Base-by-base conservation (phyloP, 2,113 vertebrate species). In the Hydrochoerus hydrochaeris region DNA sequence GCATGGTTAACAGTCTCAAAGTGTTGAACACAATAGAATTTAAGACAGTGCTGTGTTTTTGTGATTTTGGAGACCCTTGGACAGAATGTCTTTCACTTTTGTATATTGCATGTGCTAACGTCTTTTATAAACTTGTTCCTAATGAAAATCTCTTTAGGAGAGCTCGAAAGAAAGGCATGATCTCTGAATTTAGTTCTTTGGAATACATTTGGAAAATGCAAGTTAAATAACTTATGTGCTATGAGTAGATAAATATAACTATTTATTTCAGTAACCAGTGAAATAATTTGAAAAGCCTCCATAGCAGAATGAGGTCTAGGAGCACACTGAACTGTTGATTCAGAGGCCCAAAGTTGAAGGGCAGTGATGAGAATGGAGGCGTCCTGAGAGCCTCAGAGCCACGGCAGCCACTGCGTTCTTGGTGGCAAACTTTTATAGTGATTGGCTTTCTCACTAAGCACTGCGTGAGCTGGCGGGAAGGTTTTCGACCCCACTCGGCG, bases 311-410 rank as follows among this genome's bases (percentile, higher is more conserved):
- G 20, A 46, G 14, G 60, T 80, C 84, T 22, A 30, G 14, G 14
- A 41, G 16, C 41, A 26, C 7, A 3, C 16, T 38, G 14, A 0
- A 13, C 17, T n/a, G 32, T n/a, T 7, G 3, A 24, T 13, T 58
- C 52, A 38, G 38, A 78, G 12, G 24, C 69, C 11, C 1, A 26
- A 13, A 35, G 19, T 0, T 2, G 4, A 16, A 46, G 4, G 1
- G 52, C 1, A 7, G 0, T 9, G 60, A 14, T 14, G 10, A 7
- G 32, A 32, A 32, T 9, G 16, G 54, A 54, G 14, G 3, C 24
- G 4, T 5, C 16, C 54, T 10, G 60, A 85, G 46, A 8, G 10
- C 75, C 32, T 67, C 46, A 8, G 52, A 82, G 44, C 17, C 58
- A 26, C 28, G 0, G 1, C 1, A 20, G 49, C 54, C 44, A 28